Evolutionary conservation across 2,888 invertebrate genomes (phyloP).

Genomic region (Lasioglossum malachurum): DNA sequence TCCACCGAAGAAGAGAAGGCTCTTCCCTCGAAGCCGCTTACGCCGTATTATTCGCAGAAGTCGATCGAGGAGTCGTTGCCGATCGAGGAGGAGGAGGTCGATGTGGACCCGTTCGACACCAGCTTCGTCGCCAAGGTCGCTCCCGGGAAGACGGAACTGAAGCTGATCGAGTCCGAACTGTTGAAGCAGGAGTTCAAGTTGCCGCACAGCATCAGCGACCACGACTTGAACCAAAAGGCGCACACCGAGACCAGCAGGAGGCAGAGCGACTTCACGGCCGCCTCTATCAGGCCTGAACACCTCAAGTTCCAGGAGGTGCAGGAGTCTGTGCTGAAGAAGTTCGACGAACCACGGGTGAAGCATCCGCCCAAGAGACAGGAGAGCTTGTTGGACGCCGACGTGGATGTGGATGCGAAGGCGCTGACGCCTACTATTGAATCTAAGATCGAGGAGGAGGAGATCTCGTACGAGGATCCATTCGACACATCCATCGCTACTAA

Average conservation of each 20-base stretch:
- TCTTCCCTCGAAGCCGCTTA: slow-evolving; percentile 89
- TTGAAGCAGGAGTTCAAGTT: slow-evolving; percentile 71
- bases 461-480: slow-evolving; percentile 90
- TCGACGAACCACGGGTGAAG: slow-evolving; percentile 39
- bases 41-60: slow-evolving; percentile 91
- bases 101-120: slow-evolving; percentile 89
- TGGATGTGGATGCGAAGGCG: slow-evolving; percentile 89
- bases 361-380: slow-evolving; percentile 69
- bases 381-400: slow-evolving; percentile 86
- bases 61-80: slow-evolving; percentile 86
- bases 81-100: slow-evolving; percentile 58
- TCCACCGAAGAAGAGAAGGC: slow-evolving; percentile 87
- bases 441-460: slow-evolving; percentile 83
- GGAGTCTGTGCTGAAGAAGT: slow-evolving; percentile 64
- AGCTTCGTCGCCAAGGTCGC: slow-evolving; percentile 86
- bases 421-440: slow-evolving; percentile 88
- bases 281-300: slow-evolving; percentile 61
- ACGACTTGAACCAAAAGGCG: slow-evolving; percentile 87
- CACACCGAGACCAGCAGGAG: slow-evolving; percentile 83
- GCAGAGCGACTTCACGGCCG: slow-evolving; percentile 85
- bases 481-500: slow-evolving; percentile 94
- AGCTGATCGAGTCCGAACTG: slow-evolving; percentile 87
- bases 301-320: slow-evolving; percentile 60
- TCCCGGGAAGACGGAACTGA: slow-evolving; percentile 87
- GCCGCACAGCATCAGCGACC: slow-evolving; percentile 88